Evolutionary conservation across 53 echinoderm and acorn worm genomes (phyloP).

Genomic region (Temnopleurus reevesii): DNA sequence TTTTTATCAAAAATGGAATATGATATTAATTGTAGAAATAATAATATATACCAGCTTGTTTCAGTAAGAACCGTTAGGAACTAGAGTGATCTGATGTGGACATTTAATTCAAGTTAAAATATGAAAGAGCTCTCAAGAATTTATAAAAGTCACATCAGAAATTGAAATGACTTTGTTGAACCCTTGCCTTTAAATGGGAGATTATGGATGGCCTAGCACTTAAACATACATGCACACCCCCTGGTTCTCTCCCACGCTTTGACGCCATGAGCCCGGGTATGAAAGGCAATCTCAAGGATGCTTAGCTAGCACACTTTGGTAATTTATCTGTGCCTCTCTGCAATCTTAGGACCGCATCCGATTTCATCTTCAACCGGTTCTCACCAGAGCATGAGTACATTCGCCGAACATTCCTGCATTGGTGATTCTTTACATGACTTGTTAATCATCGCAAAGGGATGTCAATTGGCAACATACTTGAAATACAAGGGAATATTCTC

Average conservation of each 20-base stretch:
- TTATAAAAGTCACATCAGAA: too few species aligned
- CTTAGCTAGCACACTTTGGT: constrained; percentile 24
- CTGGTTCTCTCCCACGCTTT: background rate
- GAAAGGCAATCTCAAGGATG: constrained; percentile 34
- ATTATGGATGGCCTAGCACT: background rate
- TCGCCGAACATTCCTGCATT: background rate
- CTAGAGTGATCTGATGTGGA: too few species aligned
- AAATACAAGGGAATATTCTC: too few species aligned
- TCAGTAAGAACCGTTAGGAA: too few species aligned
- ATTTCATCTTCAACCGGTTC: constrained; percentile 17
- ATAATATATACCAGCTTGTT: too few species aligned
- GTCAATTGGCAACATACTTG: too few species aligned
- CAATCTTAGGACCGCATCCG: background rate
- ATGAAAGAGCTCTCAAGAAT: too few species aligned
- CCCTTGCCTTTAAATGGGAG: background rate
- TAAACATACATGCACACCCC: background rate
- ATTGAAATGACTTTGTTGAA: background rate
- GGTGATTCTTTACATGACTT: background rate
- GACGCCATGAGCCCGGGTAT: background rate
- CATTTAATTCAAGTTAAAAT: too few species aligned
- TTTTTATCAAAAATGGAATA: too few species aligned
- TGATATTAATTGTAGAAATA: too few species aligned
- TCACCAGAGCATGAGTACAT: background rate
- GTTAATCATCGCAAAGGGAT: background rate
- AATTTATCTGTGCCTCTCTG: constrained; percentile 32